Base-by-base conservation (phyloP, 2,797 vertebrate species). In the Lagocephalus sceleratus region DNA sequence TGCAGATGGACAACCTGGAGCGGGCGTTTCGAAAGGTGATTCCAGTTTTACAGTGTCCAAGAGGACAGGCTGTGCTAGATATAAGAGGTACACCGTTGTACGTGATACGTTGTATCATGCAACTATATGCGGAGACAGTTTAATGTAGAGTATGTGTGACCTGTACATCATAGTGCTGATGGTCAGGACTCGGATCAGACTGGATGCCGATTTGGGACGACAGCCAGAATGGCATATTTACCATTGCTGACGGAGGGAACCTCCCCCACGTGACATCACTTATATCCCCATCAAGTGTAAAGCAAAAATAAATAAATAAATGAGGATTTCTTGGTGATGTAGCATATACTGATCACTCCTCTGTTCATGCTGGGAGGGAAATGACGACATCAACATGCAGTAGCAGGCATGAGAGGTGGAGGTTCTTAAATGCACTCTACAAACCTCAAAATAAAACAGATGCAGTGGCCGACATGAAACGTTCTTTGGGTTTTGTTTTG, bases 331-430 rank as follows among this genome's bases (percentile, higher is more conserved):
- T 48, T 54, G 17, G 25, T 39, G 20, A 52, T 47, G 8, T 2
- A 14, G 46, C 48, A 61, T 51, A 47, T 32, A 57, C 45, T 58
- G 61, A 41, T 40, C 71, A 63, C 57, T 52, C 48, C 56, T 44
- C 15, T 5, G 22, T 54, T 66, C 75, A 82, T 84, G 81, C 76
- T 71, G 29, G 21, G 6, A 51, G 45, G 22, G 45, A 6, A n/a
- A 45, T n/a, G 19, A 71, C 71, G 78, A 46, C 42, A 38, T 47
- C 1, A 32, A 4, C 63, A 72, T 82, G 74, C 72, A 35, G n/a
- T 5, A 50, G 39, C 63, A 66, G 54, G 66, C 49, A 19, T 57
- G 54, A 57, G 25, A 23, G 54, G 19, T 55, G 57, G n/a, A 39
- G 11, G 57, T 54, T 55, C 66, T n/a, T 47, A 20, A 60, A 52